Conservation (phyloP, 2,113 vertebrate species). For the Erythrolamprus reginae region DNA sequence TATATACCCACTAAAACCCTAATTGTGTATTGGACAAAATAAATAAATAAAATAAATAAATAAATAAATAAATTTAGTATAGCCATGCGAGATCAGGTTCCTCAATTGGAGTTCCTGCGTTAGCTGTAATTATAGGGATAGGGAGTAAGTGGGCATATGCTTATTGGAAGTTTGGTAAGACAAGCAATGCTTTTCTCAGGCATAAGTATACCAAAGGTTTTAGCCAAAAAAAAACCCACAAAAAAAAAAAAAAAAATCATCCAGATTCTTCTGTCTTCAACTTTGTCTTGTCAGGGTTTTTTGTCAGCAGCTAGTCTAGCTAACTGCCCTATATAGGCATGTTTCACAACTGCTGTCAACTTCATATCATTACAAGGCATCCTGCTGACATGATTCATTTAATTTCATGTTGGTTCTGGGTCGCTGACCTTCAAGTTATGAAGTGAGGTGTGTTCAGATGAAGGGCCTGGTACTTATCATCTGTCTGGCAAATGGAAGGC, state of each 20-base stretch:
- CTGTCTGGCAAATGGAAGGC: neutral
- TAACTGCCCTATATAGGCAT: neutral
- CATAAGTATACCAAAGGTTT: neutral
- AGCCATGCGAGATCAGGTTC: too few relatives aligned
- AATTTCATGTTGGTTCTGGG: neutral
- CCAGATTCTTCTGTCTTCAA: neutral
- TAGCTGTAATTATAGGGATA: neutral
- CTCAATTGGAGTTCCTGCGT: neutral
- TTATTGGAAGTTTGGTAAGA: neutral
- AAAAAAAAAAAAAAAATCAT: neutral
- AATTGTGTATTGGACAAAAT: too few relatives aligned
- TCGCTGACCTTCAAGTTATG: neutral
- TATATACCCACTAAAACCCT: too few relatives aligned
- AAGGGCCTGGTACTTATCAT: neutral
- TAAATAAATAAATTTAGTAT: too few relatives aligned
- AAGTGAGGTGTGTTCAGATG: neutral
- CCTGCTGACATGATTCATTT: neutral
- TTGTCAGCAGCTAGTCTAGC: neutral
- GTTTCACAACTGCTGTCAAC: neutral
- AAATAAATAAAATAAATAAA: too few relatives aligned
- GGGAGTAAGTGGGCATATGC: neutral
- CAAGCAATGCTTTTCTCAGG: neutral
- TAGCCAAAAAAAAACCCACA: neutral
- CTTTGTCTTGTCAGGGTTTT: neutral
- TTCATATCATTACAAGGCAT: neutral